Percentiles rank a stretch among this genome's conserved stretches.
phyloP scores from a whole-genome alignment of 2,797 vertebrate genomes.

The Periophthalmus magnuspinnatus region DNA sequence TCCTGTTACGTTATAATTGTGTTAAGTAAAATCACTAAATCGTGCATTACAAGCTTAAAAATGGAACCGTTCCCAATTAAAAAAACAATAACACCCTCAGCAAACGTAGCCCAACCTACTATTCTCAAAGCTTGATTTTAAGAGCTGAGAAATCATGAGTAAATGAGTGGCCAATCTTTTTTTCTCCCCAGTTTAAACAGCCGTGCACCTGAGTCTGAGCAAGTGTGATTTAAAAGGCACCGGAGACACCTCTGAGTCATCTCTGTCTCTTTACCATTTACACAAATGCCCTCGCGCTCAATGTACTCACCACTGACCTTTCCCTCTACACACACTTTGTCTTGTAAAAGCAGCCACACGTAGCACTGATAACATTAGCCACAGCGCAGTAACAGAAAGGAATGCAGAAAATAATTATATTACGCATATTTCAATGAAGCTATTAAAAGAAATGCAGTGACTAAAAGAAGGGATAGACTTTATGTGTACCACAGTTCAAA shows the following conservation, averaged over 20 bases:
- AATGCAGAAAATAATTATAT: constrained; percentile 1
- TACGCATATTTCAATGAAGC: background rate
- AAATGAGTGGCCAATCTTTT: background rate
- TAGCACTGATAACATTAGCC: constrained; percentile 10
- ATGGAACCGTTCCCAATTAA: background rate
- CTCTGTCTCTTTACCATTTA: constrained; percentile 16
- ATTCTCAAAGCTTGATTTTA: background rate
- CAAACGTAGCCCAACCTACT: background rate
- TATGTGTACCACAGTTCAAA: background rate
- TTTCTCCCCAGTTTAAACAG: background rate
- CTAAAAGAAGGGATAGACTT: background rate
- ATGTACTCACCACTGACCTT: constrained; percentile 17
- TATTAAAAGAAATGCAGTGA: background rate
- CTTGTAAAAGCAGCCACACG: constrained; percentile 9
- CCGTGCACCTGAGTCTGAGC: constrained; percentile 10
- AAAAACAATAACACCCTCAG: background rate
- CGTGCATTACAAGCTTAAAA: background rate
- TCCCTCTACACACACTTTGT: background rate
- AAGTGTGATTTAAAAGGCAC: constrained; percentile 19
- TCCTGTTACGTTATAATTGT: too few relatives aligned
- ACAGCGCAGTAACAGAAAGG: constrained; percentile 3
- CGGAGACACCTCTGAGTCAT: constrained; percentile 17
- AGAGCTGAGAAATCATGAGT: background rate
- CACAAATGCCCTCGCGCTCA: constrained; percentile 3
- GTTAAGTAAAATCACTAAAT: too few relatives aligned